A percentile compares a stretch with the other conserved stretches of the same genome.
These are phyloP conservation scores for Phoenicopterus ruber DNA, from an alignment of 2,113 vertebrate species.

Conservation along the genomic window DNA sequence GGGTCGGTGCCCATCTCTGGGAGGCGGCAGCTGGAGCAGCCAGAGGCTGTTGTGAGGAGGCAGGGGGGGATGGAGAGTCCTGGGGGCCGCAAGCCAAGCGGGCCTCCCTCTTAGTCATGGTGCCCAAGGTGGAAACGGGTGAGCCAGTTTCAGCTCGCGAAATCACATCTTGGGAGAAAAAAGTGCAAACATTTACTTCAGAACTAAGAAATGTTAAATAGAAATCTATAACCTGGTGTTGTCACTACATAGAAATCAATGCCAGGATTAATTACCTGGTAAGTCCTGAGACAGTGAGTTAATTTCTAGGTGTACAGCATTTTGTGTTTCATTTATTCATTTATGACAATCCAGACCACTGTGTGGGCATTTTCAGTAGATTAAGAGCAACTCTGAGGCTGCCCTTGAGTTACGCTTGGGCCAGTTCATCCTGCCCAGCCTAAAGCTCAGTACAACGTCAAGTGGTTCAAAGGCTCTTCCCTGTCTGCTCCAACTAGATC, in stretches of 20 bases:
- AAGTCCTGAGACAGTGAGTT: background rate
- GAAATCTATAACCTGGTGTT: background rate
- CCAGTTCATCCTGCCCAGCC: background rate
- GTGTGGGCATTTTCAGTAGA: background rate
- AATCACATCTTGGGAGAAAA: background rate
- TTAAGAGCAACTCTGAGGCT: background rate
- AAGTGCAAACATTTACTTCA: background rate
- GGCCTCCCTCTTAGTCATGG: too few species aligned
- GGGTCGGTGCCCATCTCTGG: too few species aligned
- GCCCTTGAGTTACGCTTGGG: background rate
- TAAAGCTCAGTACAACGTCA: background rate
- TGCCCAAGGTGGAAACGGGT: background rate
- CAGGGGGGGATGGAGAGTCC: too few species aligned
- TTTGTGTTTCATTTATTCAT: background rate
- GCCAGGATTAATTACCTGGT: background rate
- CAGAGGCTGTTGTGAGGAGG: too few species aligned
- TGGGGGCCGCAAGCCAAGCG: too few species aligned
- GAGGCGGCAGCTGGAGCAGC: too few species aligned
- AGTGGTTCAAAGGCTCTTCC: background rate
- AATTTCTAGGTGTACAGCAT: background rate
- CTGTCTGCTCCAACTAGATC: fast-evolving
- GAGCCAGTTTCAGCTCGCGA: background rate
- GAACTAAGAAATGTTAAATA: background rate
- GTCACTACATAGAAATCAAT: background rate
- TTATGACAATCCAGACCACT: background rate